A percentile compares a stretch with the other conserved stretches of the same genome.
These are phyloP conservation scores for Drosophila triauraria DNA, from an alignment of 1,140 invertebrate genomes.

Conservation along the genomic window DNA sequence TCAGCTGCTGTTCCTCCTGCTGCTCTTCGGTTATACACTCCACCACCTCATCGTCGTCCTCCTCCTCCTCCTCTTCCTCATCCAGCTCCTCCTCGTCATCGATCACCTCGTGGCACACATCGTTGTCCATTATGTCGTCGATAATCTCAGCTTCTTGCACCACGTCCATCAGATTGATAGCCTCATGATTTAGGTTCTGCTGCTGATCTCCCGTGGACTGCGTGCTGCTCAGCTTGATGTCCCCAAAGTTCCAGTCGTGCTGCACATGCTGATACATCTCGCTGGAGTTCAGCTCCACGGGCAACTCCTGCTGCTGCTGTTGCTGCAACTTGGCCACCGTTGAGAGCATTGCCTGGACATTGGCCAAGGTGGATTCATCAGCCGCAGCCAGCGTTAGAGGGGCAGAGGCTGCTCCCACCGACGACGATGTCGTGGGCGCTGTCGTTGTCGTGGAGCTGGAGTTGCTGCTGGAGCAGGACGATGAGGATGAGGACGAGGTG, in stretches of 20 bases:
- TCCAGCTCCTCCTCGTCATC: constrained; percentile 49
- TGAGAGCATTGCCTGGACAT: constrained; percentile 68
- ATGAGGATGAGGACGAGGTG: constrained; percentile 67
- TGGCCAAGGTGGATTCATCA: constrained; percentile 51
- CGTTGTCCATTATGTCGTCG: constrained; percentile 65
- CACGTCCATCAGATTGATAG: constrained; percentile 75
- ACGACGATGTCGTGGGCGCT: constrained; percentile 57
- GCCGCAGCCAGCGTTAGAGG: constrained; percentile 49
- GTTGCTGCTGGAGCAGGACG: constrained; percentile 71
- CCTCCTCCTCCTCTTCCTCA: constrained; percentile 61
- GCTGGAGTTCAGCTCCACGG: constrained; percentile 62
- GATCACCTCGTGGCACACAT: constrained; percentile 68
- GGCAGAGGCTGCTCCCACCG: constrained; percentile 33
- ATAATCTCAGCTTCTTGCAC: constrained; percentile 67
- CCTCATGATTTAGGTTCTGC: constrained; percentile 63
- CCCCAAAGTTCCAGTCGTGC: constrained; percentile 84
- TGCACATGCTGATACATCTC: constrained; percentile 83
- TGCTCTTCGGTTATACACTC: constrained; percentile 58
- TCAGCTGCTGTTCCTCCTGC: constrained; percentile 37
- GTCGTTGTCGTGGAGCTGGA: constrained; percentile 49
- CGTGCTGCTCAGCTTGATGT: constrained; percentile 61
- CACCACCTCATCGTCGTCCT: constrained; percentile 65
- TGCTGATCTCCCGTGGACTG: constrained; percentile 39
- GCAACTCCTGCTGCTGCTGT: constrained; percentile 49
- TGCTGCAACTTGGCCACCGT: constrained; percentile 65